Conservation (phyloP, 1,140 invertebrate genomes). For the Drosophila miranda region DNA sequence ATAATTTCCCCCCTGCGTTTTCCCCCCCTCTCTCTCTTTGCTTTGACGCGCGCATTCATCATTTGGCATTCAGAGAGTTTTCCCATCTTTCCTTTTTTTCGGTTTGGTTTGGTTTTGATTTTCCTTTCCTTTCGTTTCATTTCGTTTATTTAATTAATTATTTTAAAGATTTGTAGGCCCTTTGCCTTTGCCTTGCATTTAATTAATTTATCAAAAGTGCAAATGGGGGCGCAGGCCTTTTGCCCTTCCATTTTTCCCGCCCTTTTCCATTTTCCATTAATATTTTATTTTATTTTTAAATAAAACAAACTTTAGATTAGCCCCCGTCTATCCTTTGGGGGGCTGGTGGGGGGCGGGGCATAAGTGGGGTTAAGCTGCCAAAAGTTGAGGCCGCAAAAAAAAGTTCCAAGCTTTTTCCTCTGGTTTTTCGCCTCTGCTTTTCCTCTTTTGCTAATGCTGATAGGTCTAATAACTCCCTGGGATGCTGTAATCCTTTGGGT, state of each 20-base stretch:
- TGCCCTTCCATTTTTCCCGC: constrained; percentile 6
- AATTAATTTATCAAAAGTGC: constrained; percentile 80
- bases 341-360: not conserved
- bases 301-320: constrained; percentile 78
- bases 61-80: constrained; percentile 65
- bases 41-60: constrained; percentile 77
- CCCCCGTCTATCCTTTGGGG: constrained; percentile 3
- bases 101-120: constrained; percentile 29
- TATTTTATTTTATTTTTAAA: constrained; percentile 69
- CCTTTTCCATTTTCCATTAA: constrained; percentile 41
- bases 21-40: constrained; percentile 6
- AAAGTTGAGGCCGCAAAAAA: constrained; percentile 68
- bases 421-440: constrained; percentile 22
- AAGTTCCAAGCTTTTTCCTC: constrained; percentile 37
- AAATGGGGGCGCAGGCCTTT: constrained; percentile 49
- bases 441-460: constrained; percentile 53
- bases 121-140: constrained; percentile 24
- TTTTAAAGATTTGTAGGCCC: constrained; percentile 71
- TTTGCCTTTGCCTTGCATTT: constrained; percentile 56
- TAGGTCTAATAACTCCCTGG: constrained; percentile 78
- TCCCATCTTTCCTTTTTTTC: not conserved
- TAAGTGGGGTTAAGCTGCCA: constrained; percentile 72
- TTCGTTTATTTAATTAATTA: constrained; percentile 79
- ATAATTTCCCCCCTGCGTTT: constrained; percentile 53
- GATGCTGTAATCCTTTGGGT: constrained; percentile 73